A percentile compares a stretch with the other conserved stretches of the same genome.
Conservation (phyloP, 2,888 invertebrate genomes). For the Apodemia duryi region DNA sequence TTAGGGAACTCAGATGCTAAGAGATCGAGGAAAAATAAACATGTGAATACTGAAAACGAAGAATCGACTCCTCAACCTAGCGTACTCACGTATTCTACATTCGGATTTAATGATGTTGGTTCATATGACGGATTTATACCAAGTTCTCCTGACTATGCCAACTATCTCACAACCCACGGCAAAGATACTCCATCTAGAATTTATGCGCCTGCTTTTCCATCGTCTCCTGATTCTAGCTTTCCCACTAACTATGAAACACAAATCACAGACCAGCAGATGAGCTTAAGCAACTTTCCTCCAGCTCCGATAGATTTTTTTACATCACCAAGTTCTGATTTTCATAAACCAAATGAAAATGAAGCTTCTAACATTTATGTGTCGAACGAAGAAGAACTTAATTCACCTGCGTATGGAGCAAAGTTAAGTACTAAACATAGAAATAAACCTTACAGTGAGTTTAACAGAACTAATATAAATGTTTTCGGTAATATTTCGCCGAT, state of each 20-base stretch:
- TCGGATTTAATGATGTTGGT: conserved; percentile 68
- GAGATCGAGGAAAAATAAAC: conserved; percentile 52
- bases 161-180: conserved; percentile 44
- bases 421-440: conserved; percentile 49
- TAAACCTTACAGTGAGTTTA: conserved; percentile 41
- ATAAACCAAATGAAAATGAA: conserved; percentile 42
- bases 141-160: conserved; percentile 63
- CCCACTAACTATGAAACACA: conserved; percentile 45
- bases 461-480: conserved; percentile 46
- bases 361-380: conserved; percentile 35
- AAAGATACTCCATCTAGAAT: conserved; percentile 56
- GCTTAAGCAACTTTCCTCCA: conserved; percentile 50
- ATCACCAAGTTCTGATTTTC: conserved; percentile 43
- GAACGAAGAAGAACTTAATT: conserved; percentile 42
- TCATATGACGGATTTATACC: conserved; percentile 64
- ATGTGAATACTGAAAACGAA: conserved; percentile 47
- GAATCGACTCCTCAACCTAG: conserved; percentile 58
- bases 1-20: conserved; percentile 45
- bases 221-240: conserved; percentile 52
- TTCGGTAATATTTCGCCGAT: conserved; percentile 39
- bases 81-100: conserved; percentile 68
- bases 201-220: conserved; percentile 65
- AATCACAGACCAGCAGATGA: conserved; percentile 45
- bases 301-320: conserved; percentile 48
- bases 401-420: conserved; percentile 63